These are phyloP conservation scores for Callocephalon fimbriatum DNA, from an alignment of 2,113 vertebrate species.

Conservation along the genomic window DNA sequence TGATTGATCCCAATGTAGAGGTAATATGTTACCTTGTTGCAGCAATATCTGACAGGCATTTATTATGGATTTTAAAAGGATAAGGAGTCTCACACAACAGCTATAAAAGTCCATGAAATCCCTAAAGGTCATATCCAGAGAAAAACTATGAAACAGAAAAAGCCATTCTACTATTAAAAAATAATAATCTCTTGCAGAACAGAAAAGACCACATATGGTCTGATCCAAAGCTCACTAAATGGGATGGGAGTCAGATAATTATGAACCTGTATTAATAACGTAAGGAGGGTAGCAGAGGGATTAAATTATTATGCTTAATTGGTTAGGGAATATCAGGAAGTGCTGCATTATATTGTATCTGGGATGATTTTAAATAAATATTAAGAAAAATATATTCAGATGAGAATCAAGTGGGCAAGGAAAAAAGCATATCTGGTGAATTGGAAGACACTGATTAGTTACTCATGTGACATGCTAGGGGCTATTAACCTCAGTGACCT, in stretches of 20 bases:
- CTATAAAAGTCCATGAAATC: slow-evolving; percentile 41
- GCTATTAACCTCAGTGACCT: neutral
- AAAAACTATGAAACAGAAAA: slow-evolving; percentile 18
- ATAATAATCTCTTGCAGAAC: neutral
- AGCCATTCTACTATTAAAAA: neutral
- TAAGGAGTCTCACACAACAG: neutral
- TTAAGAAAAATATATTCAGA: neutral
- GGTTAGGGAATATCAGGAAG: neutral
- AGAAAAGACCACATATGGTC: neutral
- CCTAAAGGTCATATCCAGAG: slow-evolving; percentile 49
- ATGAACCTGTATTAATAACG: slow-evolving; percentile 8
- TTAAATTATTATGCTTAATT: slow-evolving; percentile 22
- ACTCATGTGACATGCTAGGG: neutral
- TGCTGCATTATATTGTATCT: neutral
- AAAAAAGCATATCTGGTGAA: neutral
- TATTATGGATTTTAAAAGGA: slow-evolving; percentile 72
- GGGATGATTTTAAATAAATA: neutral
- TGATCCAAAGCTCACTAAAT: neutral
- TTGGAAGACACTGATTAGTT: neutral
- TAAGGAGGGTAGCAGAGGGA: neutral
- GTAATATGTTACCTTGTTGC: slow-evolving; percentile 65
- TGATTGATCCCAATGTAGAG: slow-evolving; percentile 70
- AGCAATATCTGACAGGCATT: slow-evolving; percentile 65
- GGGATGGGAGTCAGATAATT: neutral
- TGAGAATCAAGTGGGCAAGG: neutral